Base-by-base conservation (phyloP, 2,113 vertebrate species). In the Siphamia tubifer region DNA sequence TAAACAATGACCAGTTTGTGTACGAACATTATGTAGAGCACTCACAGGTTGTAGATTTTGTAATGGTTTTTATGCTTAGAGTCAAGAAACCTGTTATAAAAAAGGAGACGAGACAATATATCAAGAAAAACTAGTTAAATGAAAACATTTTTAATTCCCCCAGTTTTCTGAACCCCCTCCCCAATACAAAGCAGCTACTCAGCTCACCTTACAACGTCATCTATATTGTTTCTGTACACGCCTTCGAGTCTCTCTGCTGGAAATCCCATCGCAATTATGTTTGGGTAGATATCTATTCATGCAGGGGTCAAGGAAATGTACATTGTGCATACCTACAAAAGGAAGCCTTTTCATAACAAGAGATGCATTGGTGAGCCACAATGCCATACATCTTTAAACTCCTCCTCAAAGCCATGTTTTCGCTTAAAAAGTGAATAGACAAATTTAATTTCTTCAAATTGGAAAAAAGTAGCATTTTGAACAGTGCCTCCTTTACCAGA, bases 1-100 rank as follows among this genome's bases (percentile, higher is more conserved):
- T 45, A 65, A 77, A 73, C 55, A 61, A 11, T 54, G 39, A 23
- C 8, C 35, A 17, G 20, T 38, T 66, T 39, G 36, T 55, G 44
- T 31, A 16, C 6, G 9, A 45, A 47, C 5, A 32, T 42, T 34
- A 25, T 16, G 60, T 11, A 34, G 17, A 24, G 89, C 94, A 98
- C 98, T 99, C 95, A 99, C 98, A 99, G 94, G 94, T 99, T 99
- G 95, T 99, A 99, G 94, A 99, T 99, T 93, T 99, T 99, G 91
- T 99, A 99, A 98, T 97, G 96, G 93, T 98, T 97, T 97, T 96
- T 98, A 94, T 99, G 98, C 84, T 99, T 99, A 73, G 96, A 98
- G 91, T 99, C 98, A 91, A 99, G 94, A 95, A 99, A 99, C 94
- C 98, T 99, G 89, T 66, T 42, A 64, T 77, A 43, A 81, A 54